Conservation (phyloP, 64 coral and sea anemone species). For the Stichodactyla helianthus region DNA sequence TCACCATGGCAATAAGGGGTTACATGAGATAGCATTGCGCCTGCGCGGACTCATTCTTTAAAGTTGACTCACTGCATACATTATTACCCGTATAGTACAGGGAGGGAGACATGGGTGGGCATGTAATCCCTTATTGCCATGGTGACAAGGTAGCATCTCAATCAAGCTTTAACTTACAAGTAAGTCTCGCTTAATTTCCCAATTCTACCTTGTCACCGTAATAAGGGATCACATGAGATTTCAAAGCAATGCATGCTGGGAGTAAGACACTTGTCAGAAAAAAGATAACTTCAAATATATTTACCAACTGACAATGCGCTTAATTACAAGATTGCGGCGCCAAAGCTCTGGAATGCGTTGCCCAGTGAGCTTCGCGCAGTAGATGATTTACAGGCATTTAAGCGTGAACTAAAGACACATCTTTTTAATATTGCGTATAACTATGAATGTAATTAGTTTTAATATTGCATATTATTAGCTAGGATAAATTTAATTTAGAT, state of each 20-base stretch:
- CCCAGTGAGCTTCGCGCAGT: too few species aligned
- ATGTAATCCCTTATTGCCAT: conserved; percentile 33
- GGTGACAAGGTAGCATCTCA: conserved; percentile 17
- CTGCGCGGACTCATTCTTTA: conserved; percentile 1
- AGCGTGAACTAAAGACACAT: too few species aligned
- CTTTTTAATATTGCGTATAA: too few species aligned
- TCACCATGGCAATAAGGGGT: conserved; percentile 3
- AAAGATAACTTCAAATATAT: too few species aligned
- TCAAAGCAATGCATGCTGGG: conserved; percentile 20
- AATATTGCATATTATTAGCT: too few species aligned
- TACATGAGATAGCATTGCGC: conserved; percentile 15
- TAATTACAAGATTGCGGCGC: too few species aligned
- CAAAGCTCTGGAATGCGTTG: too few species aligned
- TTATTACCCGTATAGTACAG: neutral
- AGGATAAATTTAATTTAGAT: too few species aligned
- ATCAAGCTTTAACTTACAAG: conserved; percentile 8
- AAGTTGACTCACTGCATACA: conserved; percentile 13
- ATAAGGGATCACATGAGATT: conserved; percentile 23
- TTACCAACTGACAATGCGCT: too few species aligned
- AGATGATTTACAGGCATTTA: too few species aligned
- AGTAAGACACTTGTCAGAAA: neutral
- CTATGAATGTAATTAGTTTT: too few species aligned
- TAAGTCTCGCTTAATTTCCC: neutral
- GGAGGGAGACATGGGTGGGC: conserved; percentile 4
- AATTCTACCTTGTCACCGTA: conserved; percentile 12